Base-by-base conservation (phyloP, 2,888 invertebrate species). In the Tribolium freemani region DNA sequence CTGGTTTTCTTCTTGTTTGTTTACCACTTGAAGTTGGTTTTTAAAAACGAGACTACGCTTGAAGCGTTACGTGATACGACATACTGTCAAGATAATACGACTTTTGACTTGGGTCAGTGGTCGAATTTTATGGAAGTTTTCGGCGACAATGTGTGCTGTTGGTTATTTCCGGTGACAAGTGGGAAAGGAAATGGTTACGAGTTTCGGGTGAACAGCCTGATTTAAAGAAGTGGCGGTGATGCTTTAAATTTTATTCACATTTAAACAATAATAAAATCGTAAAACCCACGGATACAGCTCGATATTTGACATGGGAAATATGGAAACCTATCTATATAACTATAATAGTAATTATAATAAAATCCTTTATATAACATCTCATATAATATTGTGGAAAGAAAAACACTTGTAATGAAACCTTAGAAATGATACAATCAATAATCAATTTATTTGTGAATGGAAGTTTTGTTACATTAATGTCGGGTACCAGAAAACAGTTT, bases 251-350 rank as follows among this genome's bases (percentile, higher is more conserved):
- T 80, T 78, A 78, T 82, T 81, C 75, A 81, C 81, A 81, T 78
- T 80, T 76, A 82, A 82, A 81, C 80, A 80, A 80, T 81, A 81
- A 80, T 81, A 80, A 81, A 80, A 80, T 80, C 76, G 79, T 72
- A 77, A 72, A 77, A 78, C 78, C 77, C 80, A 76, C 78, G 69
- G 67, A 76, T 77, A 76, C 73, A 75, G 58, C 71, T 74, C 58
- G 53, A 70, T 72, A 75, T 74, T 64, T 66, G 72, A 74, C 74
- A 74, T 74, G 77, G 75, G 73, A n/a, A 77, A 78, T 78, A 77
- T 77, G 75, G 75, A 76, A 79, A 75, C 77, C 76, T 76, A 78
- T 76, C 76, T 79, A 79, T 61, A 16, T 68, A 73, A 69, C 60
- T 73, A 78, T 75, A 72, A 76, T 78, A 77, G 75, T 74, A 78